Evolutionary conservation across 2,113 vertebrate species (phyloP).

Genomic region (Oryctolagus cuniculus): mOryCun1.1 NC_091433.1:13099501-13100000

Average conservation of each 20-base stretch:
- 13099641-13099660: background rate
- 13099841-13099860: no score
- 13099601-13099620: slow-evolving; percentile 47
- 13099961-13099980: no score
- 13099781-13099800: background rate
- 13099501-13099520: background rate
- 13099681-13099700: slow-evolving; percentile 8
- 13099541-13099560: slow-evolving; percentile 31
- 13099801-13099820: background rate
- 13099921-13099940: no score
- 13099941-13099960: no score
- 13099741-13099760: background rate
- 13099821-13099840: no score
- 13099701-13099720: background rate
- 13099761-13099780: background rate
- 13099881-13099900: no score
- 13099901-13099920: no score
- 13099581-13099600: slow-evolving; percentile 25
- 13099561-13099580: slow-evolving; percentile 45
- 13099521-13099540: slow-evolving; percentile 44
- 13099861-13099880: no score
- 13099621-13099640: slow-evolving; percentile 46
- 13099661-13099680: slow-evolving; percentile 42
- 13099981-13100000: no score
- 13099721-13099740: background rate